Base-by-base conservation (phyloP, 1,140 invertebrate species). In the Chlorops oryzae region DNA sequence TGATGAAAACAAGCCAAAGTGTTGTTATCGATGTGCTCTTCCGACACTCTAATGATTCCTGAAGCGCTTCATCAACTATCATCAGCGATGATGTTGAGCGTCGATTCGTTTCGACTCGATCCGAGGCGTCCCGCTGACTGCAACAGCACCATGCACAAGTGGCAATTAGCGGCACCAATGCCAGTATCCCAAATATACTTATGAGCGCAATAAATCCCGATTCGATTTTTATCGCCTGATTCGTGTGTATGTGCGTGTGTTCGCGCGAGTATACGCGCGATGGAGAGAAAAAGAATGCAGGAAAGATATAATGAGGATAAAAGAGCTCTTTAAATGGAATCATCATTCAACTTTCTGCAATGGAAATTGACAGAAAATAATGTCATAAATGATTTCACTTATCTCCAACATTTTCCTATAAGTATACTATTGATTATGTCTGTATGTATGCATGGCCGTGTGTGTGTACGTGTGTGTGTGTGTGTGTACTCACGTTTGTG, bases 161-260 rank as follows among this genome's bases (percentile, higher is more conserved):
- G 41, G 60, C 63, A 47, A 64, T 61, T 41, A 72, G 42, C 22
- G 70, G 66, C 13, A 72, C 64, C 9, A 72, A 48, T 0, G 73
- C 60, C 50, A 75, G 44, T 27, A 74, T 55, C 23, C 68, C 61
- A 37, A 73, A 70, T 27, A 74, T 54, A 32, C 64, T 63, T 55
- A 75, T 64, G 32, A 73, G 56, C 15, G 59, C 65, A 20, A 76
- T 61, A 52, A 75, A 75, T n/a, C 73, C 74, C 10, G 72, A 72
- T 52, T 76, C 74, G 48, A 74, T 63, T 59, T 74, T 68, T 45
- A 75, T 65, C 45, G 73, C 71, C 74, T 76, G n/a, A n/a, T n/a
- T n/a, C n/a, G n/a, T n/a, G n/a, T n/a, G n/a, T n/a, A n/a, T n/a
- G n/a, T n/a, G n/a, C n/a, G n/a, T n/a, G n/a, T n/a, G n/a, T n/a